Conservation (phyloP, 2,797 vertebrate species). For the Rhadinocentrus ornatus region DNA sequence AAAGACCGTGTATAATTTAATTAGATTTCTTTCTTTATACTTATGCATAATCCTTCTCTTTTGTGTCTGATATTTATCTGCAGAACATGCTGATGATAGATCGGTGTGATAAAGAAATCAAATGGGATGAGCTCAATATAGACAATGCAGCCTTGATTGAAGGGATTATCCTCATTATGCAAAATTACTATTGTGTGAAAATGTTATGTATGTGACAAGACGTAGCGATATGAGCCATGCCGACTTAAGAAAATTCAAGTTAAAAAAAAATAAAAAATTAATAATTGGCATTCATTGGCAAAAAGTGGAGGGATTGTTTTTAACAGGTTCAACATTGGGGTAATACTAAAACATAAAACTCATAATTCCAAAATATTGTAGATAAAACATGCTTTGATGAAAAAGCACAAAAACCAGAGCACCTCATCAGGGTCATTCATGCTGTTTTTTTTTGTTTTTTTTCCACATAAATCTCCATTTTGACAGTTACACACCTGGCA, state of each 20-base stretch:
- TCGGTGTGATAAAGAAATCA: slow-evolving; percentile 61
- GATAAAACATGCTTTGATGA: slow-evolving; percentile 2
- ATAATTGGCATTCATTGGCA: slow-evolving; percentile 7
- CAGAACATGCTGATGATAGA: slow-evolving; percentile 54
- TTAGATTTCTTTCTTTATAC: slow-evolving; percentile 54
- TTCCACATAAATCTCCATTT: neutral
- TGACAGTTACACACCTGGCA: slow-evolving; percentile 14
- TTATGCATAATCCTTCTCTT: slow-evolving; percentile 59
- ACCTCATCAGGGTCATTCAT: slow-evolving; percentile 1
- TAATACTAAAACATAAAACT: neutral
- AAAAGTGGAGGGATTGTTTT: slow-evolving; percentile 27
- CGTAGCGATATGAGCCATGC: slow-evolving; percentile 22
- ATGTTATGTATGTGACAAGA: slow-evolving; percentile 41
- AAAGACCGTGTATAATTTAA: slow-evolving; percentile 60
- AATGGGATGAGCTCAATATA: slow-evolving; percentile 54
- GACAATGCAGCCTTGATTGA: slow-evolving; percentile 59
- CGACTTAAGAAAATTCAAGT: slow-evolving; percentile 17
- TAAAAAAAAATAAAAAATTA: neutral
- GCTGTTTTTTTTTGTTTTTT: neutral
- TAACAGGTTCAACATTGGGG: slow-evolving; percentile 13
- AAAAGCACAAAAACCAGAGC: too few species aligned
- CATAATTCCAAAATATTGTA: slow-evolving; percentile 1
- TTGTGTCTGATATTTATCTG: slow-evolving; percentile 67
- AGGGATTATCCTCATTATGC: slow-evolving; percentile 75
- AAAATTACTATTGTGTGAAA: slow-evolving; percentile 53